Conservation (phyloP, 2,797 vertebrate genomes). For the Falco peregrinus region DNA sequence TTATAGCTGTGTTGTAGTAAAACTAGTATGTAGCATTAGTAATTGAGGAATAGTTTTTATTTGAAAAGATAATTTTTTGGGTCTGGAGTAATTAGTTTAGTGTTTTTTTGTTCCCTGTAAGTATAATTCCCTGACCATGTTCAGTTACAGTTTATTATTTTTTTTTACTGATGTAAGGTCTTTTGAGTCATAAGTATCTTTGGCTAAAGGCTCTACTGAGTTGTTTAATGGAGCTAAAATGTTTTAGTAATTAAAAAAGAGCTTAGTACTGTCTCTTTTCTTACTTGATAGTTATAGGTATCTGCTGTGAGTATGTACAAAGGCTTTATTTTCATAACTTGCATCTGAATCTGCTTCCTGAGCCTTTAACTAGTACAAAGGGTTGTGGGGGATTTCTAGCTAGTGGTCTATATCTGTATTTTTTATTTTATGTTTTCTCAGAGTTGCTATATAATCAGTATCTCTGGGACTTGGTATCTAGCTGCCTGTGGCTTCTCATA, state of each 20-base stretch:
- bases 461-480: not conserved
- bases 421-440: not conserved
- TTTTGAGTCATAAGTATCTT: fast-evolving
- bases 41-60: fast-evolving
- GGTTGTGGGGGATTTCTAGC: not conserved
- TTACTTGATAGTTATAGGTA: fast-evolving
- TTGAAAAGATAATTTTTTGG: fast-evolving
- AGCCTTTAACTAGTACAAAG: not conserved
- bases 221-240: not conserved
- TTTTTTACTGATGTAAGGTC: fast-evolving
- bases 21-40: fast-evolving
- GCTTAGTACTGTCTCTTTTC: fast-evolving
- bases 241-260: not conserved
- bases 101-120: fast-evolving
- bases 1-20: fast-evolving
- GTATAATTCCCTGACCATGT: fast-evolving
- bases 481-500: not conserved
- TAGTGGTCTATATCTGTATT: not conserved
- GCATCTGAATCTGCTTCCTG: not conserved
- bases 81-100: fast-evolving
- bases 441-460: not conserved
- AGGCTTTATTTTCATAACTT: not conserved
- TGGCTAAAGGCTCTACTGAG: fast-evolving
- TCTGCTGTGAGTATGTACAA: fast-evolving
- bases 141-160: fast-evolving